These are phyloP conservation scores for Diachasma alloeum DNA, from an alignment of 1,140 invertebrate genomes.

Conservation along the genomic window DNA sequence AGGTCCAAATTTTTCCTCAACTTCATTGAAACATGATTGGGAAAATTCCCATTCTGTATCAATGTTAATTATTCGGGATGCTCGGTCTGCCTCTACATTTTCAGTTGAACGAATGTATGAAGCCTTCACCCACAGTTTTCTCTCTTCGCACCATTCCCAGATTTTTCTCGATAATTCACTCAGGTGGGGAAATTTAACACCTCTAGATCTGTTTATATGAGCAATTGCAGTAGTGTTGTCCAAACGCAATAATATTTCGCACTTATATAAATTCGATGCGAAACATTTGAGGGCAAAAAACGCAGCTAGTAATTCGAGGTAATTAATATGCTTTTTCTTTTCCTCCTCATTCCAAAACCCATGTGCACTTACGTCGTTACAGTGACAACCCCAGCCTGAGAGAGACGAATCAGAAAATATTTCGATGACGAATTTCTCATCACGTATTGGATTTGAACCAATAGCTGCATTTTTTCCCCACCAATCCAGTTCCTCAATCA, in stretches of 20 bases:
- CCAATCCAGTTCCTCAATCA: slow-evolving; percentile 13
- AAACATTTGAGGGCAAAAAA: slow-evolving; percentile 28
- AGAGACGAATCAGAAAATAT: slow-evolving; percentile 43
- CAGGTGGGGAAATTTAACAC: background rate
- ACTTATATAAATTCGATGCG: background rate
- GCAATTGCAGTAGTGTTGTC: slow-evolving; percentile 29
- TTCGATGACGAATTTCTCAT: slow-evolving; percentile 26
- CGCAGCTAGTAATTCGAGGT: slow-evolving; percentile 21
- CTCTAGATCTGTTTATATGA: slow-evolving; percentile 24
- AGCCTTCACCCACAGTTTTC: slow-evolving; percentile 15
- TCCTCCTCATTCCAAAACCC: slow-evolving; percentile 39
- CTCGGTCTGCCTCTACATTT: slow-evolving; percentile 26
- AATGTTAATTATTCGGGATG: slow-evolving; percentile 17
- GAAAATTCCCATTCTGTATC: slow-evolving; percentile 27
- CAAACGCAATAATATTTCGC: slow-evolving; percentile 22
- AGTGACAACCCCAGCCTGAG: slow-evolving; percentile 39
- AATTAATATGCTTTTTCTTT: slow-evolving; percentile 41
- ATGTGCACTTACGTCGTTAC: slow-evolving; percentile 26
- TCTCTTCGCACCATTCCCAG: slow-evolving; percentile 28
- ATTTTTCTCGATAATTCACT: slow-evolving; percentile 10
- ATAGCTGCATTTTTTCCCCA: background rate
- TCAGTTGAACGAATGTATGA: slow-evolving; percentile 23
- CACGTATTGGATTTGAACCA: slow-evolving; percentile 7
- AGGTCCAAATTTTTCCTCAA: no score
- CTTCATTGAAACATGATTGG: no score